Base-by-base conservation (phyloP, 2,113 vertebrate species). In the Phaethon lepturus region DNA sequence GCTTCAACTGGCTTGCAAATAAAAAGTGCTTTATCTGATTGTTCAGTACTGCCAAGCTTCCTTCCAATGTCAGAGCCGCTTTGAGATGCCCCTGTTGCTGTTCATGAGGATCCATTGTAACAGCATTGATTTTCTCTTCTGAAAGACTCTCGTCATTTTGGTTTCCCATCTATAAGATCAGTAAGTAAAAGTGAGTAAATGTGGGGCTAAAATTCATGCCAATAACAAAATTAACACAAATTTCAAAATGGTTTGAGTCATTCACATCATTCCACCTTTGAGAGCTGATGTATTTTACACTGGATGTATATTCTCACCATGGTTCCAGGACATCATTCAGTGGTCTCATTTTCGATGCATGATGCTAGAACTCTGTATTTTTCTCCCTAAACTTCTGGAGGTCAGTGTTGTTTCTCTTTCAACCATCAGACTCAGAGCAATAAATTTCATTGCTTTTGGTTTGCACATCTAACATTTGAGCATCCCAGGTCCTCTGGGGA, bases 1-100 rank as follows among this genome's bases (percentile, higher is more conserved):
- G 66, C 62, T 88, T 91, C 76, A 60, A 35, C 67, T 52, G 80
- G 64, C 50, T 91, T 84, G 76, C 44, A 84, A 77, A 50, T 80
- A 59, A 80, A 63, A 97, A 84, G 56, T 56, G 68, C 35, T 60
- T 90, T 88, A 94, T 93, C 88, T 94, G 88, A 91, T 64, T 60
- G 8, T 66, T 88, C 55, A 67, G 67, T 42, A 35, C 53, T 92
- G 92, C 91, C 72, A 93, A 88, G 52, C 56, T 78, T 83, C 33
- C 18, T 88, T 75, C 72, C 75, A 74, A 13, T 22, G 73, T 76
- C 76, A 59, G 79, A 66, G 47, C 44, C 0, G 3, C 25, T 81
- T 55, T 59, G 83, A 74, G 63, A 31, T 78, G 31, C 28, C 44
- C 17, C 29, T 45, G 4, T 42, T 79, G 67, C 63, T 80, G n/a